phyloP scores from a whole-genome alignment of 2,797 vertebrate species.

The Sebastes elongatus region DNA sequence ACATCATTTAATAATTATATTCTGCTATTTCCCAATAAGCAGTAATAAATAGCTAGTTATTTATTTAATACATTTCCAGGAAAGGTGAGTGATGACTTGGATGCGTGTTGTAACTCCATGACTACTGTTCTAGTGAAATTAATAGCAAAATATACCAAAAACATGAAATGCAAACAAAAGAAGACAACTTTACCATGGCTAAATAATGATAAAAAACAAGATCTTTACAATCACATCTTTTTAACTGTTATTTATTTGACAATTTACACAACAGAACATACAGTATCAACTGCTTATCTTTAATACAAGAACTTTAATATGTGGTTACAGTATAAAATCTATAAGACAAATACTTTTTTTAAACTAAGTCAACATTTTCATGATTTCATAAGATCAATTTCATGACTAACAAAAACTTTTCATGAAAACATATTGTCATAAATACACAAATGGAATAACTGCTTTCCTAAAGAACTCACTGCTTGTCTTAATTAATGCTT shows the following conservation, averaged over 20 bases:
- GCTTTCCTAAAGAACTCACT: constrained; percentile 18
- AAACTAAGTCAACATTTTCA: constrained; percentile 50
- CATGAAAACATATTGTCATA: constrained; percentile 51
- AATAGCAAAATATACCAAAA: not conserved
- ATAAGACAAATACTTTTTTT: constrained; percentile 47
- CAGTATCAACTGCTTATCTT: constrained; percentile 44
- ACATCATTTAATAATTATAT: no score
- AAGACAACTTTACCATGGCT: not conserved
- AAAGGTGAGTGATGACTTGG: not conserved
- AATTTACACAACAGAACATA: constrained; percentile 60
- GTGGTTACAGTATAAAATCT: constrained; percentile 75
- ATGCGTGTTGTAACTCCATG: not conserved
- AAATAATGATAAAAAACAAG: no score
- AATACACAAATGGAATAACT: constrained; percentile 62
- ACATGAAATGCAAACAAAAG: no score
- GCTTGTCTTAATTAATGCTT: constrained; percentile 52
- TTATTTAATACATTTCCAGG: no score
- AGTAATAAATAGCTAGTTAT: no score
- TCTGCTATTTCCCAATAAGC: no score
- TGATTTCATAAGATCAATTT: constrained; percentile 41
- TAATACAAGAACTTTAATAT: constrained; percentile 58
- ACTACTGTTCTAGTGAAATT: not conserved
- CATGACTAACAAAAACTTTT: constrained; percentile 50
- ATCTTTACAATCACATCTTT: constrained; percentile 7
- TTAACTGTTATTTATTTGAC: constrained; percentile 67